Evolutionary conservation across 2,888 invertebrate genomes (phyloP).

Genomic region (Agriopis leucophaearia): DNA sequence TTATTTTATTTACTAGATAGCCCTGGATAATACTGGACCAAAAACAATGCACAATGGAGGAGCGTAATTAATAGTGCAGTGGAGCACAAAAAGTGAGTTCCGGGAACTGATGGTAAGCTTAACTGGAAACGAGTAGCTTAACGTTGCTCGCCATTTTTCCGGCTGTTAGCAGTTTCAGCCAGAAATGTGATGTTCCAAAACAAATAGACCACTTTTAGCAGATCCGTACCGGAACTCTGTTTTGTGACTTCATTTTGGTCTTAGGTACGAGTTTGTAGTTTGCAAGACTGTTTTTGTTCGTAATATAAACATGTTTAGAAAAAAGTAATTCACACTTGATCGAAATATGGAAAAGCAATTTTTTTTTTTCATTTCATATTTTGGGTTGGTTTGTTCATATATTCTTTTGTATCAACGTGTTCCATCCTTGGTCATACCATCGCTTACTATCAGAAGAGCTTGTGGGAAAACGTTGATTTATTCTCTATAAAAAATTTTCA

Average conservation of each 20-base stretch:
- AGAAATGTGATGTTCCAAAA: slow-evolving; percentile 4
- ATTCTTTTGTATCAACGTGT: too few species aligned
- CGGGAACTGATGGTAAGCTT: slow-evolving; percentile 28
- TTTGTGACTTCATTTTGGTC: neutral
- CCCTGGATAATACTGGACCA: neutral
- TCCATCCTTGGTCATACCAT: too few species aligned
- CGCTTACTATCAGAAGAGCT: too few species aligned
- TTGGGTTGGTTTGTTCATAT: too few species aligned
- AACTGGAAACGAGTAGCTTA: slow-evolving; percentile 15
- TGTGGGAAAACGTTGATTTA: too few species aligned
- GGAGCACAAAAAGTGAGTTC: slow-evolving; percentile 22
- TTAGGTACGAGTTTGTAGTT: neutral
- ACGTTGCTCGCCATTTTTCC: slow-evolving; percentile 7
- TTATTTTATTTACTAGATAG: neutral
- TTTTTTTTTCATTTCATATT: too few species aligned
- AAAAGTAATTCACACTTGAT: too few species aligned
- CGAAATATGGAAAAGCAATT: too few species aligned
- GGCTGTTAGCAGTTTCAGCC: neutral
- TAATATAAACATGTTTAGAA: neutral
- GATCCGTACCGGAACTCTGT: neutral
- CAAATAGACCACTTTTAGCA: neutral
- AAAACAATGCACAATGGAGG: slow-evolving; percentile 16
- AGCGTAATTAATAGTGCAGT: slow-evolving; percentile 28
- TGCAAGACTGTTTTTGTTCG: neutral
- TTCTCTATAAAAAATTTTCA: too few species aligned